Evolutionary conservation across 2,113 vertebrate genomes (phyloP), one percentile per base, ranked within the genome.

Genomic region (Sander lucioperca): DNA sequence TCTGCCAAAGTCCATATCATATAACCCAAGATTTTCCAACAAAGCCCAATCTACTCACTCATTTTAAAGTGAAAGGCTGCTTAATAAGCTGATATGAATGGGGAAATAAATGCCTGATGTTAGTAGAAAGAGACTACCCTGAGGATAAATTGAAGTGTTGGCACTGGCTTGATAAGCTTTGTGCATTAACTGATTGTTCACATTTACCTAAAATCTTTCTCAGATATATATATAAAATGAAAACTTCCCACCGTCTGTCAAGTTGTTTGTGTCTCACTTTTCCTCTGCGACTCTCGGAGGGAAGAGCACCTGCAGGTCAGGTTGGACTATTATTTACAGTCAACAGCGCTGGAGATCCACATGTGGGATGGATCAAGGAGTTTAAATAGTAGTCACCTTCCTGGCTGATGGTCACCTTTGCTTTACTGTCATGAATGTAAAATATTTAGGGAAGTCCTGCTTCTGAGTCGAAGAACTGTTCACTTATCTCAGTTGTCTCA

Each of bases 1-100:
- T 89, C 82, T 77, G 61, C 88, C 73, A 67, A 93, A 85, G 84
- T 88, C 80, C 61, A 69, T 84, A 94, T 89, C 91, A 13, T 19
- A 71, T 88, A 86, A 90, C 91, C 65, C 75, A 72, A 84, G 84
- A 87, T 94, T 84, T 87, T 83, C 81, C 83, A 88, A 88, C 89
- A 84, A 86, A 79, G 86, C 71, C 71, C 68, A 10, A 21, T 75
- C 88, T 85, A 76, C 66, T 54, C 56, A 76, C 66, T 54, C 56
- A 83, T 79, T 89, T 58, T 69, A 15, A 74, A 2, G 7, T 8
- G 0, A 84, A 86, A 77, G 21, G 77, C 78, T 80, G 68, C 1
- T 21, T 83, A 83, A 76, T 80, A 84, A 87, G 88, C 79, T 66
- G 70, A 69, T 69, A 36, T 25, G 70, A 82, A 65, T n/a, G 66